Conservation (phyloP, 1,140 invertebrate species). For the Thaumatotibia leucotreta region DNA sequence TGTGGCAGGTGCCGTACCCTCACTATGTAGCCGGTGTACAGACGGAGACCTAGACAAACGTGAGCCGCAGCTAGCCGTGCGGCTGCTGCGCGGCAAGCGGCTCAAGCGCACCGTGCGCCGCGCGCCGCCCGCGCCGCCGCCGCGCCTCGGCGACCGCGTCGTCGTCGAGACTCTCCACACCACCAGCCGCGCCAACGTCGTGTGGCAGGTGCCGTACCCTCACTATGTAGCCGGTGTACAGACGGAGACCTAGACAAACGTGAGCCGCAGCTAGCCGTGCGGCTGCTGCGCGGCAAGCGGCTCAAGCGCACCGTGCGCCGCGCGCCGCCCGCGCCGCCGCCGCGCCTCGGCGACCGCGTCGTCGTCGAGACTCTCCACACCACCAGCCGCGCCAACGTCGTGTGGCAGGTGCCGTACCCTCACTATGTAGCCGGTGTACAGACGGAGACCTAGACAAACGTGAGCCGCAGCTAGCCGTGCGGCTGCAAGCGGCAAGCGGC, state of each 20-base stretch:
- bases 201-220: slow-evolving; percentile 49
- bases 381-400: slow-evolving; percentile 82
- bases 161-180: slow-evolving; percentile 67
- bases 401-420: slow-evolving; percentile 49
- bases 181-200: slow-evolving; percentile 82
- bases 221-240: too few species aligned
- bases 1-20: slow-evolving; percentile 49
- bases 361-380: slow-evolving; percentile 67
- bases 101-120: slow-evolving; percentile 60
- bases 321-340: background rate
- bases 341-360: slow-evolving; percentile 4
- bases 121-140: background rate
- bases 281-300: slow-evolving; percentile 66
- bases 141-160: slow-evolving; percentile 4
- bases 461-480: slow-evolving; percentile 68
- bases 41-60: too few species aligned
- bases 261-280: slow-evolving; percentile 68
- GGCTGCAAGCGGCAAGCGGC: slow-evolving; percentile 65
- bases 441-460: too few species aligned
- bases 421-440: too few species aligned
- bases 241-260: too few species aligned
- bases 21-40: too few species aligned
- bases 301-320: slow-evolving; percentile 60
- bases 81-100: slow-evolving; percentile 66
- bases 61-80: slow-evolving; percentile 68